Base-by-base conservation (phyloP, 2,113 vertebrate genomes). In the Apistogramma diplotaenia region DNA sequence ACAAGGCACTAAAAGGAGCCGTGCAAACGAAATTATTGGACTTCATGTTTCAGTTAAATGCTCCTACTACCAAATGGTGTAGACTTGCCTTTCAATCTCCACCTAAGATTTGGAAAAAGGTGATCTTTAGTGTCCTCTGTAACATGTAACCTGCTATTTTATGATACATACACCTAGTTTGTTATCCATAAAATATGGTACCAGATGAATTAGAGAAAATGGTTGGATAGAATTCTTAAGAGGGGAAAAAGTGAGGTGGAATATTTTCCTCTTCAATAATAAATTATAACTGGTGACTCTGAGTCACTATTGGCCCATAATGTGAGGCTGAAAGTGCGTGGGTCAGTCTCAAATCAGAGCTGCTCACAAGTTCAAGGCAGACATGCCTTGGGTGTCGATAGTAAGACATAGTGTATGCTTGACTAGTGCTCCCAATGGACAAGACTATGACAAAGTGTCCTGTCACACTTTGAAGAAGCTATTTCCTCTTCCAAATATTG, bases 401-500 rank as follows among this genome's bases (percentile, higher is more conserved):
- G 76, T 79, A 67, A 89, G 40, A 81, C 57, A 46, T 4, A 40
- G 43, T 46, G 62, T 72, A 15, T 86, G 81, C 85, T 84, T 85
- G 75, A 74, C 84, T 56, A 55, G 1, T 65, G 25, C 76, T 86
- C 83, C 74, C 74, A 4, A 9, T 58, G 51, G 85, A 73, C 21
- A 7, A 0, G 16, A 40, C 4, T 59, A 77, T 89, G 89, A 93
- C 82, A 67, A 71, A 86, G 78, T 12, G 15, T 35, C 67, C 80
- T 84, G 77, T 92, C 90, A 86, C 46, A 67, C 84, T 89, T 78
- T 81, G 67, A 81, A 86, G 72, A 76, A 77, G 51, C 76, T 3
- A 67, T 84, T 92, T 90, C 86, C 78, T 75, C 74, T 83, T 73
- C 67, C 76, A 88, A 82, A 83, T 81, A 74, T 76, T 55, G 82